Percentiles rank a stretch among this genome's conserved stretches.
Evolutionary conservation across 2,797 vertebrate genomes (phyloP).

Genomic region (Gymnoscopelus braueri): DNA sequence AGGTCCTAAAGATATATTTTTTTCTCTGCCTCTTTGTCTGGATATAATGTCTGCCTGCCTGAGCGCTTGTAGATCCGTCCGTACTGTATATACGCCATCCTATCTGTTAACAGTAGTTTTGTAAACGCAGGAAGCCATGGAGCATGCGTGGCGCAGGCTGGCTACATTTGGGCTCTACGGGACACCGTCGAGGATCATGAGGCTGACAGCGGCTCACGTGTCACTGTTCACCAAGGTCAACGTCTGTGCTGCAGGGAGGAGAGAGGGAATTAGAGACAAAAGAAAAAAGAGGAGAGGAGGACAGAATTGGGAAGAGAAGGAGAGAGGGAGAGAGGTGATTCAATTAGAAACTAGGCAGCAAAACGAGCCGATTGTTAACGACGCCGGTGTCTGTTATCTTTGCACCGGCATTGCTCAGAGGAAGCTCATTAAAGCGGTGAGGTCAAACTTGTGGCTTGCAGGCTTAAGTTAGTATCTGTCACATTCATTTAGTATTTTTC

Average conservation of each 20-base stretch:
- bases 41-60: constrained; percentile 19
- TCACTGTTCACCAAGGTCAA: constrained; percentile 69
- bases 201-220: constrained; percentile 56
- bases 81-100: constrained; percentile 5
- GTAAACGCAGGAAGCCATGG: constrained; percentile 59
- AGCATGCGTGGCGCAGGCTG: constrained; percentile 59
- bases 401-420: too few relatives aligned
- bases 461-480: too few relatives aligned
- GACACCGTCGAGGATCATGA: constrained; percentile 17
- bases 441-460: too few relatives aligned
- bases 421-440: too few relatives aligned
- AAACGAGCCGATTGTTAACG: neutral
- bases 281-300: neutral
- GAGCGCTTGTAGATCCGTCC: constrained; percentile 23
- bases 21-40: constrained; percentile 19
- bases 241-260: constrained; percentile 59
- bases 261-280: neutral
- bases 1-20: constrained; percentile 33
- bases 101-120: constrained; percentile 41
- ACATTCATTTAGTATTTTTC: too few relatives aligned
- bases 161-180: constrained; percentile 64
- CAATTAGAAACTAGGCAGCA: neutral
- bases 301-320: neutral
- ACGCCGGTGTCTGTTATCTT: too few relatives aligned
- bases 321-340: neutral